A percentile compares a stretch with the other conserved stretches of the same genome.
Evolutionary conservation across 2,797 vertebrate species (phyloP).

Genomic region (Tolypeutes matacus): DNA sequence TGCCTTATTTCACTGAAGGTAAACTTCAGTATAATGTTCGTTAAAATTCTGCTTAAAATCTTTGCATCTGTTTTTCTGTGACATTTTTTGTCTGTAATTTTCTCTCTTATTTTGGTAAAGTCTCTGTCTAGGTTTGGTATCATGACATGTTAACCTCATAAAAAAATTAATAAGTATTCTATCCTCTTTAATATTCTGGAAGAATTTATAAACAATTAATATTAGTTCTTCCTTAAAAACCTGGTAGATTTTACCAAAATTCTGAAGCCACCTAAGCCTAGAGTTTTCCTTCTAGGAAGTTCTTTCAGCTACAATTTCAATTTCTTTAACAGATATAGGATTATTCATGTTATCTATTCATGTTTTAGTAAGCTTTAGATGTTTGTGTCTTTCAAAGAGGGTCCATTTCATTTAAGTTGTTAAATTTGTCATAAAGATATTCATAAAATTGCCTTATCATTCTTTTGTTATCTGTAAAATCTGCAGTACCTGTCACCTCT

Average conservation of each 20-base stretch:
- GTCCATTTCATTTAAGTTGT: neutral
- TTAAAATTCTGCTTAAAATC: neutral
- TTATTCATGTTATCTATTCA: neutral
- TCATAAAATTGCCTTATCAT: neutral
- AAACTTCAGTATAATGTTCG: neutral
- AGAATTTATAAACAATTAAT: neutral
- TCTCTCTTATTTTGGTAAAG: neutral
- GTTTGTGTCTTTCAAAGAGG: neutral
- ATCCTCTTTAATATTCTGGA: neutral
- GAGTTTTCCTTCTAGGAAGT: neutral
- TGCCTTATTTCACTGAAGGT: neutral
- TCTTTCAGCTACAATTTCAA: neutral
- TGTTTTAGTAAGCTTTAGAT: neutral
- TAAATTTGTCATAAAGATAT: neutral
- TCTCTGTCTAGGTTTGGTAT: neutral
- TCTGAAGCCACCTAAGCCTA: neutral
- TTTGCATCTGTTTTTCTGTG: neutral
- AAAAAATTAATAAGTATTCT: neutral
- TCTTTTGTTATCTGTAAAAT: neutral
- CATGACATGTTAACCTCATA: too few relatives aligned
- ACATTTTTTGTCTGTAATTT: neutral
- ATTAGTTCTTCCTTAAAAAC: neutral
- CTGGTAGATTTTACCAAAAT: neutral
- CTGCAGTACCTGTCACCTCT: neutral
- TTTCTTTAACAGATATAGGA: neutral